A percentile compares a stretch with the other conserved stretches of the same genome.
Evolutionary conservation across 2,113 vertebrate species (phyloP).

Genomic region (Boulengeromyrus knoepffleri): DNA sequence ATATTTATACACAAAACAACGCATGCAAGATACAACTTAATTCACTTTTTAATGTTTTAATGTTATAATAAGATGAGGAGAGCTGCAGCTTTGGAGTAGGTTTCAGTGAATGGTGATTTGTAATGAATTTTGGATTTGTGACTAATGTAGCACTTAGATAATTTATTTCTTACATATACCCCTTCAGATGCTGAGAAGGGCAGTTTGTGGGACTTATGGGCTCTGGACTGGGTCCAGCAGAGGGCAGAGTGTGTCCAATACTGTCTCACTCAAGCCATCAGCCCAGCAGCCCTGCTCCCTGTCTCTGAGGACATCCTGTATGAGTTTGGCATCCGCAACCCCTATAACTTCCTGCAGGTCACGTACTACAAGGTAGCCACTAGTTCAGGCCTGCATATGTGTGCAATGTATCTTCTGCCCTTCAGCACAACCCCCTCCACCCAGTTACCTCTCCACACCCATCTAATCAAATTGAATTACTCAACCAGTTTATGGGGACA

Average conservation of each 20-base stretch:
- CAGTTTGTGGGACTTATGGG: constrained; percentile 63
- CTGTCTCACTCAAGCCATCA: constrained; percentile 60
- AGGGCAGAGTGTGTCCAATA: constrained; percentile 76
- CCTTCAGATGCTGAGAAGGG: constrained; percentile 32
- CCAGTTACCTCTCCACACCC: neutral
- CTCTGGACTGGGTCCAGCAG: constrained; percentile 64
- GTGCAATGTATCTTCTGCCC: neutral
- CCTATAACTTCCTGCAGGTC: constrained; percentile 92
- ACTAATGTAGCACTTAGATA: neutral
- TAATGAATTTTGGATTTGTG: neutral
- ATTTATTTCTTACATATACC: neutral
- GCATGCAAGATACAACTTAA: neutral
- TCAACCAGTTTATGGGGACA: neutral
- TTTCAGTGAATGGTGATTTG: neutral
- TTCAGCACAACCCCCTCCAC: neutral
- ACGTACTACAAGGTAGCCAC: constrained; percentile 79
- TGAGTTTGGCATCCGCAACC: constrained; percentile 73
- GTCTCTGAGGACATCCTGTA: constrained; percentile 67
- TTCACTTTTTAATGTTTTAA: neutral
- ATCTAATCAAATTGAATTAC: neutral
- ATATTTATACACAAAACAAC: neutral
- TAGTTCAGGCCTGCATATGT: neutral
- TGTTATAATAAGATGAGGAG: neutral
- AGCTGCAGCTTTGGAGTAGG: neutral
- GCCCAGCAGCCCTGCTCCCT: constrained; percentile 60